Conservation (phyloP, 2,797 vertebrate genomes). For the Coranthus polyacanthus region DNA sequence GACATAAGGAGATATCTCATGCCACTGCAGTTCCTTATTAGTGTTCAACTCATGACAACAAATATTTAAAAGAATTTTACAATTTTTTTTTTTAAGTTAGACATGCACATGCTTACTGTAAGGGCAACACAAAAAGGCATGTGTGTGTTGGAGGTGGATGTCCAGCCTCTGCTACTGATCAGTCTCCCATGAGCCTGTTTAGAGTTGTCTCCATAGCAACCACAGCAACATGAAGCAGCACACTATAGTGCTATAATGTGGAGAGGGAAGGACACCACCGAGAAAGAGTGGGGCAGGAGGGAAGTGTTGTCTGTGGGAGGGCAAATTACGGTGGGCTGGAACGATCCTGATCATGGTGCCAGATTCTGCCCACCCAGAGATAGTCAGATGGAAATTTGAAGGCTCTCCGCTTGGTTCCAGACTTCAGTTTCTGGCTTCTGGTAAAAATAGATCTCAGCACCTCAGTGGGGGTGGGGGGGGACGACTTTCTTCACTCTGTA, state of each 20-base stretch:
- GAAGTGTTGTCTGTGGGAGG: conserved; percentile 46
- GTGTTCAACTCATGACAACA: not conserved
- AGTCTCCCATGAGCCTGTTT: conserved; percentile 53
- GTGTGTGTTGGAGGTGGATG: conserved; percentile 14
- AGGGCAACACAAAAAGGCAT: conserved; percentile 1
- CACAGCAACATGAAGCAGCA: conserved; percentile 46
- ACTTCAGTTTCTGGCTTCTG: conserved; percentile 32
- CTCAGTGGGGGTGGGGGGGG: conserved; percentile 16
- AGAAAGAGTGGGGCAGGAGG: conserved; percentile 21
- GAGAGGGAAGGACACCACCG: conserved; percentile 25
- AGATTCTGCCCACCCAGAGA: conserved; percentile 53
- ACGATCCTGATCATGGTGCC: conserved; percentile 48
- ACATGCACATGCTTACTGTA: too few relatives aligned
- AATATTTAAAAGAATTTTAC: not conserved
- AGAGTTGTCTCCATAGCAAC: conserved; percentile 55
- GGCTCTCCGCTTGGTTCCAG: not conserved
- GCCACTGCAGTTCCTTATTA: not conserved
- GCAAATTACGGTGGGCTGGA: conserved; percentile 49
- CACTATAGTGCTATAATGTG: conserved; percentile 18
- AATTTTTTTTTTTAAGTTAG: too few relatives aligned
- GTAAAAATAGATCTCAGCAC: conserved; percentile 52
- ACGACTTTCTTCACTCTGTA: conserved; percentile 33
- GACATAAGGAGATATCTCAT: conserved; percentile 3
- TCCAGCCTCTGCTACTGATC: conserved; percentile 22
- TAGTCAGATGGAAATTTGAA: conserved; percentile 46